Evolutionary conservation across 2,797 vertebrate species (phyloP).

Genomic region (Rhynchotus rufescens): DNA sequence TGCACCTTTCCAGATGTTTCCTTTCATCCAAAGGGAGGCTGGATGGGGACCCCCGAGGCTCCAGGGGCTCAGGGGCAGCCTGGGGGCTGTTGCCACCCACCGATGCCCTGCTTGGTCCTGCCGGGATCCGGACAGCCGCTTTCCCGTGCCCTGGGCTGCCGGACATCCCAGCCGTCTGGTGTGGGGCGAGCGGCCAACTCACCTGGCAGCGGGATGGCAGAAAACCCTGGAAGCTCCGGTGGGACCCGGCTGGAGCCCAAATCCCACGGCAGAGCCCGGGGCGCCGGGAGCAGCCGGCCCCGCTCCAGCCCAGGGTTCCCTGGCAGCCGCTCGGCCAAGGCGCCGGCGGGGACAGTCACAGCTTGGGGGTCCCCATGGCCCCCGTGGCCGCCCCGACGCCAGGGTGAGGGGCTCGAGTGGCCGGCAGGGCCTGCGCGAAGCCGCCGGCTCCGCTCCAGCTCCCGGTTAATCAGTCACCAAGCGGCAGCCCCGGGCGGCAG

Average conservation of each 20-base stretch:
- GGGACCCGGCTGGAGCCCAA: not conserved
- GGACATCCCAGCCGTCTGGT: accelerated
- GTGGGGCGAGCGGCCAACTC: not conserved
- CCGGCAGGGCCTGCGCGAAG: not conserved
- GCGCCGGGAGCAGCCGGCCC: not conserved
- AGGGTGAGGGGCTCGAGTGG: not conserved
- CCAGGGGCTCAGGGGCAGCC: accelerated
- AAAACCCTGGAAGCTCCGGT: constrained; percentile 9
- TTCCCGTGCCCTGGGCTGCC: not conserved
- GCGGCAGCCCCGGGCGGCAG: not conserved
- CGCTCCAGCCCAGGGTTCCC: not conserved
- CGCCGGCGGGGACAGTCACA: accelerated
- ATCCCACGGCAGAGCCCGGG: not conserved
- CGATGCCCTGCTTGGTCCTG: not conserved
- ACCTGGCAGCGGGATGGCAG: not conserved
- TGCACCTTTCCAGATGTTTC: not conserved
- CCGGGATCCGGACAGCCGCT: accelerated
- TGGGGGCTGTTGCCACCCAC: too few species aligned
- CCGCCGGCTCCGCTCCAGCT: not conserved
- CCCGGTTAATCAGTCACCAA: constrained; percentile 47
- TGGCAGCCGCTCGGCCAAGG: not conserved
- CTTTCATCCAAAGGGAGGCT: not conserved
- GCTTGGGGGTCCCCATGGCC: too few species aligned
- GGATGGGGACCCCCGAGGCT: not conserved
- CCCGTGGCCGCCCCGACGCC: accelerated